A percentile compares a stretch with the other conserved stretches of the same genome.
Evolutionary conservation across 2,113 vertebrate species (phyloP).

Genomic region (Heterotilapia buettikoferi): DNA sequence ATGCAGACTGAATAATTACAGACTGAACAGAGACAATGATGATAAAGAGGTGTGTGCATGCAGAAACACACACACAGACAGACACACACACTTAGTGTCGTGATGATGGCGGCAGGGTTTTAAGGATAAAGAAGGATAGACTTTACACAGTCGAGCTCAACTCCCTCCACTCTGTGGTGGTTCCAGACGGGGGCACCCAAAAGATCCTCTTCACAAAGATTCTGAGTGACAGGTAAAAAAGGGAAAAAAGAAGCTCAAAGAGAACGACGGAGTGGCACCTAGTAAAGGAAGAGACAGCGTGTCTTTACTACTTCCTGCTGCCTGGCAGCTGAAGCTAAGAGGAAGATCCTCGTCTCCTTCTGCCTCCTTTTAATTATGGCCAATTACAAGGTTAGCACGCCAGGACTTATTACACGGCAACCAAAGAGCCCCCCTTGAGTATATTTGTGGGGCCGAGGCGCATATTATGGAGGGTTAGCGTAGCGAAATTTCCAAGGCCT

Average conservation of each 20-base stretch:
- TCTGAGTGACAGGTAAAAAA: constrained; percentile 50
- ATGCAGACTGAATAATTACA: constrained; percentile 63
- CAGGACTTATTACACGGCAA: constrained; percentile 66
- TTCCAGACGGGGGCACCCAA: constrained; percentile 30
- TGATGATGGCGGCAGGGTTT: constrained; percentile 1
- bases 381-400: constrained; percentile 72
- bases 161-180: neutral
- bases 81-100: neutral
- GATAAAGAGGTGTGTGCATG: neutral
- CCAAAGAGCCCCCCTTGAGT: constrained; percentile 45
- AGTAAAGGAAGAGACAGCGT: constrained; percentile 65
- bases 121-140: constrained; percentile 48
- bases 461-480: constrained; percentile 61
- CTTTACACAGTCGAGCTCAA: constrained; percentile 22
- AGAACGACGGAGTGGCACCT: constrained; percentile 59
- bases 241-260: constrained; percentile 45
- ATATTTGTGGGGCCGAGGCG: constrained; percentile 36
- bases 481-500: constrained; percentile 41
- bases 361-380: constrained; percentile 72
- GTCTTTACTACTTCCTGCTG: constrained; percentile 68
- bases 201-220: constrained; percentile 48
- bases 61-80: constrained; percentile 7
- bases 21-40: constrained; percentile 36
- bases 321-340: constrained; percentile 58
- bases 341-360: constrained; percentile 58